Evolutionary conservation across 2,888 invertebrate genomes (phyloP).

Genomic region (Drosophila buzzatii): DNA sequence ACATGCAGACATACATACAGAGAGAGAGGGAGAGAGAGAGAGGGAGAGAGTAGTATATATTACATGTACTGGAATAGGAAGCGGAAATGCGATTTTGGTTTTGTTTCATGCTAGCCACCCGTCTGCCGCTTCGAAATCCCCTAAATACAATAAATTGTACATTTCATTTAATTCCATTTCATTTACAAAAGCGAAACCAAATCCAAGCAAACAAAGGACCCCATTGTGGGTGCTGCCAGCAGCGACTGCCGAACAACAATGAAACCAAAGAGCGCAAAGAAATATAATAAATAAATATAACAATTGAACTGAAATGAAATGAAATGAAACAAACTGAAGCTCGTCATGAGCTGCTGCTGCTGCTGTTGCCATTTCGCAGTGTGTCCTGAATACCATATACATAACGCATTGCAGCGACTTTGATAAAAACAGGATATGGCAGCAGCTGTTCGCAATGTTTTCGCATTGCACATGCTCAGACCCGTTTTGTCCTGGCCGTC

Average conservation of each 20-base stretch:
- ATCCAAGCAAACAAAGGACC: slow-evolving; percentile 55
- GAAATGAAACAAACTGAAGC: slow-evolving; percentile 69
- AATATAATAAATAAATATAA: slow-evolving; percentile 70
- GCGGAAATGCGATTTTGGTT: slow-evolving; percentile 73
- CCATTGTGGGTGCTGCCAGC: slow-evolving; percentile 58
- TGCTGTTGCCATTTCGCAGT: slow-evolving; percentile 5
- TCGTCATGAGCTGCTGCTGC: slow-evolving; percentile 42
- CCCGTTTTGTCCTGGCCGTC: slow-evolving; percentile 27
- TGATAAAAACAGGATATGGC: slow-evolving; percentile 21
- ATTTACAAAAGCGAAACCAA: slow-evolving; percentile 76
- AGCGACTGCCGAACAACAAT: slow-evolving; percentile 30
- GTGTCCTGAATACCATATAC: slow-evolving; percentile 17
- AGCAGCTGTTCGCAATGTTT: slow-evolving; percentile 36
- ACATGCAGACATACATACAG: not conserved
- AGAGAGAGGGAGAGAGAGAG: too few species aligned
- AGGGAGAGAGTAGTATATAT: slow-evolving; percentile 48
- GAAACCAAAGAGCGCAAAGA: slow-evolving; percentile 33
- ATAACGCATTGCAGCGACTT: slow-evolving; percentile 26
- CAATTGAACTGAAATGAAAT: slow-evolving; percentile 73
- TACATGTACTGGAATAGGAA: slow-evolving; percentile 66
- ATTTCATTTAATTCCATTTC: slow-evolving; percentile 81
- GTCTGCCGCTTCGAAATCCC: slow-evolving; percentile 62
- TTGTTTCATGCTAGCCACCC: slow-evolving; percentile 32
- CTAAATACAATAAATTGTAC: slow-evolving; percentile 82
- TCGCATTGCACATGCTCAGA: slow-evolving; percentile 26